A percentile compares a stretch with the other conserved stretches of the same genome.
phyloP scores from a whole-genome alignment of 2,113 vertebrate species.

The Larimichthys polyactis region DNA sequence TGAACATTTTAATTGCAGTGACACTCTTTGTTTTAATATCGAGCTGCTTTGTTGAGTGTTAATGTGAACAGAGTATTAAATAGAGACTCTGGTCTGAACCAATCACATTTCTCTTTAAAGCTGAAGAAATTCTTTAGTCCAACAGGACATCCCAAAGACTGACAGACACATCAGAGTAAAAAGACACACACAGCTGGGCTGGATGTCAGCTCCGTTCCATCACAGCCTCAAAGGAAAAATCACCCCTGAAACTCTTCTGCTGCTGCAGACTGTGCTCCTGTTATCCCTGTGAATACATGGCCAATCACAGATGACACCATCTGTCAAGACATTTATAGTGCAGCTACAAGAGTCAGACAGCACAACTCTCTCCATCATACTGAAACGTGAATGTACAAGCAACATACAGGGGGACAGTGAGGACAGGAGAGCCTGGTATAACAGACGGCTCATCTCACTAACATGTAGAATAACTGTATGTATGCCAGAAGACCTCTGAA shows the following conservation, averaged over 20 bases:
- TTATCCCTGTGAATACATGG: not conserved
- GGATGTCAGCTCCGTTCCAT: not conserved
- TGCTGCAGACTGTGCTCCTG: not conserved
- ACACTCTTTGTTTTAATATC: not conserved
- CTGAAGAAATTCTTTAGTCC: not conserved
- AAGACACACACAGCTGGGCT: not conserved
- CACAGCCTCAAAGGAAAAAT: conserved; percentile 1
- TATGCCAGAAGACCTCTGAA: not conserved
- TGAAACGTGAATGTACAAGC: too few species aligned
- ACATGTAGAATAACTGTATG: not conserved
- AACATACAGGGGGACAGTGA: not conserved
- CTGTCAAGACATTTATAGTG: not conserved
- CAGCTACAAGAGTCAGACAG: not conserved
- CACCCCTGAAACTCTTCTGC: not conserved
- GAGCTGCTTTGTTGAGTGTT: not conserved
- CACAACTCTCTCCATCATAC: too few species aligned
- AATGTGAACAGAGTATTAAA: not conserved
- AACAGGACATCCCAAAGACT: not conserved
- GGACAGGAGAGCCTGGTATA: not conserved
- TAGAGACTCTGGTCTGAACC: not conserved
- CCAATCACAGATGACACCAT: not conserved
- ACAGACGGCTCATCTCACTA: not conserved
- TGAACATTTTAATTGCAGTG: not conserved
- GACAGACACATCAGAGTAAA: not conserved
- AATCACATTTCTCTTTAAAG: conserved; percentile 6